phyloP scores from a whole-genome alignment of 2,113 vertebrate species.

The Azemiops feae region DNA sequence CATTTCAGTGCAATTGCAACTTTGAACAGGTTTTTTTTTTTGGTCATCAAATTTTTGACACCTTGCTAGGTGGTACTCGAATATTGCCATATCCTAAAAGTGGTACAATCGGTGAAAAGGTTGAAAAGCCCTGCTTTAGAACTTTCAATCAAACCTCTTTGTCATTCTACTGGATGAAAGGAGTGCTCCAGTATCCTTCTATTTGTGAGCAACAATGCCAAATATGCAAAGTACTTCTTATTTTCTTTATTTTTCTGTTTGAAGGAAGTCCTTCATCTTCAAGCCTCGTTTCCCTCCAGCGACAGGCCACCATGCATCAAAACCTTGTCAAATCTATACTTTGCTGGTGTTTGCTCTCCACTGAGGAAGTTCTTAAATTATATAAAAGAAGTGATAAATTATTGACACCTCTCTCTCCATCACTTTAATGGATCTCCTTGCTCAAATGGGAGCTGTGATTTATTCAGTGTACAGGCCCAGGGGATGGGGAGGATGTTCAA shows the following conservation, averaged over 20 bases:
- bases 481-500: neutral
- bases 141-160: neutral
- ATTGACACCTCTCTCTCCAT: conserved; percentile 56
- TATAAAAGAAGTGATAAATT: conserved; percentile 68
- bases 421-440: conserved; percentile 62
- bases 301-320: conserved; percentile 34
- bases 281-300: neutral
- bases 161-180: neutral
- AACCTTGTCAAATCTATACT: conserved; percentile 48
- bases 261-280: neutral
- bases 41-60: too few species aligned
- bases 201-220: neutral
- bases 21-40: too few species aligned
- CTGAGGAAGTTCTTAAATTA: conserved; percentile 66
- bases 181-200: neutral
- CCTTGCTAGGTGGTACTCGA: too few species aligned
- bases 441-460: conserved; percentile 59
- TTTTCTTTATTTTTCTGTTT: neutral
- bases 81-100: too few species aligned
- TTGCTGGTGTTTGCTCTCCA: conserved; percentile 44
- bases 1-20: too few species aligned
- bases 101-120: too few species aligned
- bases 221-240: neutral
- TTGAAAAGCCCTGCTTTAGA: too few species aligned
- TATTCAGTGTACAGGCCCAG: conserved; percentile 42